Base-by-base conservation (phyloP, 2,797 vertebrate species). In the Xiphophorus birchmanni region DNA sequence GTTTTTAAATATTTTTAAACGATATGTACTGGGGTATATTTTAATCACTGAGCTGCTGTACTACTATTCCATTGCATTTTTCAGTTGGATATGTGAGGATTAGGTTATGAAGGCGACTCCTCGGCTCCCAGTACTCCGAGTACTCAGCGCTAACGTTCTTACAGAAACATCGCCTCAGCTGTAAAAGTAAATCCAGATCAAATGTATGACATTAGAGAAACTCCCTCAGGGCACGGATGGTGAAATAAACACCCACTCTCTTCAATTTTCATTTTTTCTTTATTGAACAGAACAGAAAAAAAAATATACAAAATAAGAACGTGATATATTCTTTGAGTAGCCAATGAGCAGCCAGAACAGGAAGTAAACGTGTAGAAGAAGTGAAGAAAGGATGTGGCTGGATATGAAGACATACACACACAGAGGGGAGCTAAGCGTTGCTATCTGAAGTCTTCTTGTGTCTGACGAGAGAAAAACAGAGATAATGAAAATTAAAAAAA, bases 271-370 rank as follows among this genome's bases (percentile, higher is more conserved):
- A 91, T 92, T n/a, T 40, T 47, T 77, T 83, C 91, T 94, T 95
- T 95, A 96, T 95, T 95, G 88, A 93, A 94, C 84, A 83, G 88
- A 94, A 92, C 92, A 90, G 67, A 71, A 26, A 63, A 74, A 74
- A 92, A 94, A 93, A 89, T 82, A 91, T 92, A 94, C 88, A 93
- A 86, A 89, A 90, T 75, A 74, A 93, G 84, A 92, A 90, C 91
- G 94, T 94, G 93, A 95, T 94, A 95, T 87, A 88, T 83, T 88
- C 85, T 84, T 82, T 40, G 60, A 81, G 84, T 84, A 86, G 83
- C 77, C 71, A 90, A 88, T 45, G 47, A 76, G 69, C 71, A 86
- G 80, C 80, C 90, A 84, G 77, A 74, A 74, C 75, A 86, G 88
- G 84, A 86, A 90, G 87, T 80, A 63, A 91, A 92, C 87, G 4